phyloP scores from a whole-genome alignment of 2,113 vertebrate species.

The Lota lota region DNA sequence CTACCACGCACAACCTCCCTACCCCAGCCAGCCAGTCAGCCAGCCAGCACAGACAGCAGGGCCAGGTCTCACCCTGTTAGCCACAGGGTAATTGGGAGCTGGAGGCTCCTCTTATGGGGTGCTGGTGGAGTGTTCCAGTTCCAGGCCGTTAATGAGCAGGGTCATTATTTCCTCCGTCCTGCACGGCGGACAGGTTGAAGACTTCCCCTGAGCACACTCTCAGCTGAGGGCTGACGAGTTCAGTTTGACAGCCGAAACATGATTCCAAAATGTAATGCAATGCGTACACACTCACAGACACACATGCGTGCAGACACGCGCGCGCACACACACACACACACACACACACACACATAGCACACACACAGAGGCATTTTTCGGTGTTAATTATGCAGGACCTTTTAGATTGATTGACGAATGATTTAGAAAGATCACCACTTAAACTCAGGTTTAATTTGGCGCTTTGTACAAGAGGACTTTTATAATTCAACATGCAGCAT shows the following conservation, averaged over 20 bases:
- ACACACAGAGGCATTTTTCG: not conserved
- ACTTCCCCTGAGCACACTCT: constrained; percentile 18
- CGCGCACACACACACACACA: no score
- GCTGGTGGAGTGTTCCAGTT: constrained; percentile 55
- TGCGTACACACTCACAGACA: no score
- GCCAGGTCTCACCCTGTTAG: constrained; percentile 23
- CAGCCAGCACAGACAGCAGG: not conserved
- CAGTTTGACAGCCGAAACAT: constrained; percentile 7
- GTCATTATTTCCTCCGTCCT: constrained; percentile 37
- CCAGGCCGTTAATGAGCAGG: constrained; percentile 47
- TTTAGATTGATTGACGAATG: constrained; percentile 15
- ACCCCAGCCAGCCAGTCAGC: constrained; percentile 45
- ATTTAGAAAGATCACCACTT: constrained; percentile 3
- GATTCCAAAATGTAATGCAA: not conserved
- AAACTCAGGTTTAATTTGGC: constrained; percentile 1
- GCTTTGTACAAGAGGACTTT: not conserved
- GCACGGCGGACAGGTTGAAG: constrained; percentile 36
- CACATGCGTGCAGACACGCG: no score
- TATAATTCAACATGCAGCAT: not conserved
- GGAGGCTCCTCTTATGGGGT: constrained; percentile 62
- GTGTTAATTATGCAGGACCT: not conserved
- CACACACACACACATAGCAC: no score
- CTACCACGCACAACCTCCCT: constrained; percentile 21
- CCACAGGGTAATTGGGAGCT: constrained; percentile 53
- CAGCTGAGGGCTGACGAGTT: constrained; percentile 30